Base-by-base conservation (phyloP, 2,113 vertebrate species). In the Mustela lutreola region DNA sequence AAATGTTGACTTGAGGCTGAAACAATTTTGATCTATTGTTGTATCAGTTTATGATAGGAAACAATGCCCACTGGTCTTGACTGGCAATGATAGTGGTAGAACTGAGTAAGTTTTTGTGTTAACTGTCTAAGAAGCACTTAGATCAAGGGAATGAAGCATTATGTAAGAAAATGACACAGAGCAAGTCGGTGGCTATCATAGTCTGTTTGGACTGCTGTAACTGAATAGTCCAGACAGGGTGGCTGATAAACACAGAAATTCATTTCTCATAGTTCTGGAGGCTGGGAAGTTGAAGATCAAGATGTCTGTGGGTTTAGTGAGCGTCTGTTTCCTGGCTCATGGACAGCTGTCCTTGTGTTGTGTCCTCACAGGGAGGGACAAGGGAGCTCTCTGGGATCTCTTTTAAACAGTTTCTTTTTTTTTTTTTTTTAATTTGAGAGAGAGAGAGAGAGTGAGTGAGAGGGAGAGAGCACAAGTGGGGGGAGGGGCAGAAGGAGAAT, bases 111-210 rank as follows among this genome's bases (percentile, higher is more conserved):
- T 48, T 89, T 75, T 53, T 45, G 53, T 62, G 28, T 82, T 28
- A 82, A 28, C 18, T 60, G 15, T 87, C 42, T 87, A 80, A 92
- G 88, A 95, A 94, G 28, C 2, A n/a, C 95, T 95, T 91, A 84
- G 73, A 28, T 16, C 45, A 94, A 78, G 82, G 45, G 24, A 81
- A 53, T 82, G 45, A 89, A 73, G 22, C n/a, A 24, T 36, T 82
- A n/a, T 39, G 2, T 71, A 73, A 82, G 56, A 45, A 92, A 91
- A 85, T 1, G 22, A 56, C 10, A 56, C 36, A 79, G 76, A 85
- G 26, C 26, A 76, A 70, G 31, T 33, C 65, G n/a, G 14, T 81
- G n/a, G 42, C 28, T 95, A 22, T 65, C 65, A 45, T 36, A 36
- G 15, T 73, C 48, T 14, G 0, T 45, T 81, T 31, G 24, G 36